Evolutionary conservation across 1,140 invertebrate genomes (phyloP), one percentile per base, ranked within the genome.

Genomic region (Drosophila pectinifera): DNA sequence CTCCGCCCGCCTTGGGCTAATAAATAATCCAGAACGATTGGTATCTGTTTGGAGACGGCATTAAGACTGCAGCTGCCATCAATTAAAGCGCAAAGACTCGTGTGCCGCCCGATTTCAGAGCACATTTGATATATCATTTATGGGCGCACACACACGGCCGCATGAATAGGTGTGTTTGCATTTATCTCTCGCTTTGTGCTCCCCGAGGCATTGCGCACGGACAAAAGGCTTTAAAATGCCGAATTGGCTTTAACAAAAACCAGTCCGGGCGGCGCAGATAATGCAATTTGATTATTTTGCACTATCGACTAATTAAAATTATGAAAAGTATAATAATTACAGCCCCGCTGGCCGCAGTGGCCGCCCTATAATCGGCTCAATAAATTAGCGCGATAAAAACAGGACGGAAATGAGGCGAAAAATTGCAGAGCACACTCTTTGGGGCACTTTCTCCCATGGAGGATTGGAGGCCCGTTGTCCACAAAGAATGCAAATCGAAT

Each of bases 271-370:
- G 22, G 70, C 57, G 34, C 45, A 64, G 72, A 75, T 65, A 75
- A 76, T 67, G 39, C 45, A 57, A 72, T 72, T 72, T 48, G 65
- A 70, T 70, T 72, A 72, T 72, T 70, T 70, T 57, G 68, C 68
- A 72, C 68, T 70, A 70, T 75, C 73, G 28, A 76, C 73, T 76
- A 76, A 76, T 76, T 76, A 76, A 76, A 76, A 76, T 76, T 76
- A 76, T 76, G 73, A 45, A 75, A 76, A 76, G 67, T 76, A 57
- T 76, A 76, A 76, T 76, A 67, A 76, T 76, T 59, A 61, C 24
- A 36, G 10, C 31, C 38, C 63, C 18, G 10, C 34, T 16, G 11
- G 10, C 4, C 10, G 61, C 62, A 24, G 22, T 24, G 31, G 56
- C 42, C 41, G 49, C 53, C 73, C 61, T 75, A 75, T 75, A 75